Base-by-base conservation (phyloP, 2,113 vertebrate species). In the Bubo bubo region DNA sequence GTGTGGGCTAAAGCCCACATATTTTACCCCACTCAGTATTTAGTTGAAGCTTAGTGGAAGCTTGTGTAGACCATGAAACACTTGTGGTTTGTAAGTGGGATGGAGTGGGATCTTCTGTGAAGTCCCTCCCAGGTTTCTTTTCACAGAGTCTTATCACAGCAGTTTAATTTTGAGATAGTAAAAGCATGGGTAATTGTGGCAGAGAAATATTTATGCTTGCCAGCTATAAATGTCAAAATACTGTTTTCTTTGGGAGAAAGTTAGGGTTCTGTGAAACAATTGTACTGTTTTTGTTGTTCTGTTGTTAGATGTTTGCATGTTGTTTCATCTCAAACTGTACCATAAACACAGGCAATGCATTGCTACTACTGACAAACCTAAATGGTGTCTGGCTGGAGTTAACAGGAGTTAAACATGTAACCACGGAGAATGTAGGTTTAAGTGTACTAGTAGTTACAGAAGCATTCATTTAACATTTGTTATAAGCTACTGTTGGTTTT, bases 381-480 rank as follows among this genome's bases (percentile, higher is more conserved):
- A 89, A 64, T 58, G 39, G 37, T 4, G 4, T 49, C 53, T 88
- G 79, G 32, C 68, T 82, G 41, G 41, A 60, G 32, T 76, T 79
- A 53, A n/a, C 26, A 71, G 35, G 50, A 89, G 32, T 81, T 92
- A 73, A 95, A 64, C 2, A 2, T 41, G n/a, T 52, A 95, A 64
- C 56, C 39, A 37, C 68, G 53, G 27, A 96, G 58, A 74, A 22
- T 53, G 52, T 70, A 32, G 58, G 35, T 23, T 90, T 87, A 95
- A 79, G 55, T 58, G 28, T 77, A 41, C 49, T 74, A 34, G 43
- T 79, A 93, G 66, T 86, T 96, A 67, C 20, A 88, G 91, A 93
- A 94, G 4, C 62, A 77, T 62, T 96, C 34, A 34, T 86, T 96
- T 97, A 95, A 85, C 41, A 39, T 95, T 94, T 95, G 62, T 88